Conservation (phyloP, 2,797 vertebrate genomes). For the Sandelia bainsii region DNA sequence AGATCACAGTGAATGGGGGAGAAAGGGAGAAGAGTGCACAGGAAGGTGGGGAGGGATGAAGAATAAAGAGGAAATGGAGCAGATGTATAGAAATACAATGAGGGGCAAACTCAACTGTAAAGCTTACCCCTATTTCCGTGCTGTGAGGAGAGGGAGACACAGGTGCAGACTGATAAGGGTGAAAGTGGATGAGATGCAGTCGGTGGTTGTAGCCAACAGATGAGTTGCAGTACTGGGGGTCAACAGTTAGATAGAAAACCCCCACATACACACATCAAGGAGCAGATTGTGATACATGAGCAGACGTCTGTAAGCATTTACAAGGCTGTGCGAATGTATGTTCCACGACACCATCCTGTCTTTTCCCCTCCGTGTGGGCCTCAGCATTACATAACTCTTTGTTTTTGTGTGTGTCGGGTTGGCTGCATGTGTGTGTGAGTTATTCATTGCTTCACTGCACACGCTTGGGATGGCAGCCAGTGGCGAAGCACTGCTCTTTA, state of each 20-base stretch:
- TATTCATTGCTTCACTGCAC: slow-evolving; percentile 74
- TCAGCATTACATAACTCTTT: slow-evolving; percentile 80
- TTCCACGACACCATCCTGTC: slow-evolving; percentile 62
- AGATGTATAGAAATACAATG: slow-evolving; percentile 65
- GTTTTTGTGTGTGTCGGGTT: slow-evolving; percentile 70
- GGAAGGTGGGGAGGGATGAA: slow-evolving; percentile 50
- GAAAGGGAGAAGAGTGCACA: slow-evolving; percentile 25
- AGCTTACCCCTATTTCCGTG: slow-evolving; percentile 44
- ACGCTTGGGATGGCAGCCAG: slow-evolving; percentile 69
- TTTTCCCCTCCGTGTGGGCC: slow-evolving; percentile 77
- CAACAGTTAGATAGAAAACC: slow-evolving; percentile 13
- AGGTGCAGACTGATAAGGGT: slow-evolving; percentile 17
- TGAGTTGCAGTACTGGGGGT: slow-evolving; percentile 16
- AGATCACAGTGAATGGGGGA: slow-evolving; percentile 41
- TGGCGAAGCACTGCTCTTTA: slow-evolving; percentile 59
- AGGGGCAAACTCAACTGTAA: slow-evolving; percentile 37
- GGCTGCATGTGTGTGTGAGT: slow-evolving; percentile 69
- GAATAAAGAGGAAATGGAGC: slow-evolving; percentile 59
- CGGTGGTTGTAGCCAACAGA: slow-evolving; percentile 20
- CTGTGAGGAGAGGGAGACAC: slow-evolving; percentile 57
- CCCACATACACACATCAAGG: neutral
- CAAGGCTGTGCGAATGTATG: slow-evolving; percentile 37
- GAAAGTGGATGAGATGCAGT: slow-evolving; percentile 55
- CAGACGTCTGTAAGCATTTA: slow-evolving; percentile 35
- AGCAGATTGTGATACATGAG: slow-evolving; percentile 1